Evolutionary conservation across 2,888 invertebrate genomes (phyloP).

Genomic region (Drosophila subquinaria): DNA sequence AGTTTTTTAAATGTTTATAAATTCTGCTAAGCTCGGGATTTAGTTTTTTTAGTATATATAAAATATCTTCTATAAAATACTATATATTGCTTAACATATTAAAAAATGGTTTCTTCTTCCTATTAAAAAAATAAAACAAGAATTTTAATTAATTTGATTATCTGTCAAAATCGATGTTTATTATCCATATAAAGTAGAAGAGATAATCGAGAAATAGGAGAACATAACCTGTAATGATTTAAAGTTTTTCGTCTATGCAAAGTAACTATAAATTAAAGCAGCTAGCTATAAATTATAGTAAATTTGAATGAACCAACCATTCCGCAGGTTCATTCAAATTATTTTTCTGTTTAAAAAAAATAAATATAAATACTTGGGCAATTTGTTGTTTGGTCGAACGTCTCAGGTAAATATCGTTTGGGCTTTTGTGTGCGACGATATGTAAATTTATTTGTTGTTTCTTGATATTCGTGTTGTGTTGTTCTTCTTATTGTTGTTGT

Average conservation of each 20-base stretch:
- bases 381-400: slow-evolving; percentile 44
- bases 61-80: no score
- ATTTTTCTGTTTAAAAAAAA: slow-evolving; percentile 6
- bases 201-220: slow-evolving; percentile 3
- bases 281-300: slow-evolving; percentile 15
- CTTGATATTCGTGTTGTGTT: slow-evolving; percentile 37
- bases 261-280: slow-evolving; percentile 9
- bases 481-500: slow-evolving; percentile 30
- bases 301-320: slow-evolving; percentile 15
- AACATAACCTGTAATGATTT: background rate
- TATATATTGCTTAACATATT: background rate
- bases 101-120: background rate
- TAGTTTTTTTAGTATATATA: no score
- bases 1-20: no score
- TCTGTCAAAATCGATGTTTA: background rate
- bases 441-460: slow-evolving; percentile 54
- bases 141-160: background rate
- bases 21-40: no score
- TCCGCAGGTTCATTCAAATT: slow-evolving; percentile 24
- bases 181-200: background rate
- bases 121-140: background rate
- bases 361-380: slow-evolving; percentile 31
- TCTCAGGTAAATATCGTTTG: slow-evolving; percentile 31
- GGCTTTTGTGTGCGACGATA: slow-evolving; percentile 40
- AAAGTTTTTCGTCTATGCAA: background rate